Evolutionary conservation across 2,113 vertebrate genomes (phyloP), one percentile per base, ranked within the genome.

Genomic region (Brienomyrus brachyistius): DNA sequence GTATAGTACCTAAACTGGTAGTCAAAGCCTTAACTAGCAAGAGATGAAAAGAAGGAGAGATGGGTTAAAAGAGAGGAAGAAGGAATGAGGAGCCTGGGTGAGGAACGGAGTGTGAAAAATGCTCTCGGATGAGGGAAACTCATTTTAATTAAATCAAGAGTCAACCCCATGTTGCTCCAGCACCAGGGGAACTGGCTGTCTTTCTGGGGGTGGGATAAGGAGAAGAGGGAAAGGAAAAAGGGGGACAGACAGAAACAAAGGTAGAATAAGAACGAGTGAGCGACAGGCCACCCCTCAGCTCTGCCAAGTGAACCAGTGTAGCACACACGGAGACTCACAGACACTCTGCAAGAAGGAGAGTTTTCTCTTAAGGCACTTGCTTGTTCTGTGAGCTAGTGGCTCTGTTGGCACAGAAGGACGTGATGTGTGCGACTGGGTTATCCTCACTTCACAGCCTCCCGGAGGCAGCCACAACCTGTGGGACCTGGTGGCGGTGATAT

Each of bases 391-490:
- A 70, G 62, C 6, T 40, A 6, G 35, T 6, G 13, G 15, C 5
- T n/a, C 35, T 77, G 31, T 35, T 35, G 13, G 35, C 35, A 43
- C 70, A 40, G 31, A 35, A 23, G 11, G 31, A 77, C 13, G 10
- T 15, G 27, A 35, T 35, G 27, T 77, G 59, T 77, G 27, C 35
- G 13, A 21, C 59, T 2, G 91, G 51, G 89, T 48, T 86, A 11
- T 91, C 5, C 43, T 1, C 43, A 3, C 90, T 89, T 91, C 93
- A 74, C 91, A 99, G 98, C 97, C 98, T 94, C 97, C 97, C 91
- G 97, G 97, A 90, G 98, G 98, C 93, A 99, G 97, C 94, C 97
- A 97, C 89, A 99, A 99, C 94, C 94, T 99, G 84, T 99, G 98
- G 98, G 97, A 98, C 93, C 93, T 99, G 91, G 97, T 99, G 89